Evolutionary conservation across 2,888 invertebrate genomes (phyloP).

Genomic region (Timandra comae): DNA sequence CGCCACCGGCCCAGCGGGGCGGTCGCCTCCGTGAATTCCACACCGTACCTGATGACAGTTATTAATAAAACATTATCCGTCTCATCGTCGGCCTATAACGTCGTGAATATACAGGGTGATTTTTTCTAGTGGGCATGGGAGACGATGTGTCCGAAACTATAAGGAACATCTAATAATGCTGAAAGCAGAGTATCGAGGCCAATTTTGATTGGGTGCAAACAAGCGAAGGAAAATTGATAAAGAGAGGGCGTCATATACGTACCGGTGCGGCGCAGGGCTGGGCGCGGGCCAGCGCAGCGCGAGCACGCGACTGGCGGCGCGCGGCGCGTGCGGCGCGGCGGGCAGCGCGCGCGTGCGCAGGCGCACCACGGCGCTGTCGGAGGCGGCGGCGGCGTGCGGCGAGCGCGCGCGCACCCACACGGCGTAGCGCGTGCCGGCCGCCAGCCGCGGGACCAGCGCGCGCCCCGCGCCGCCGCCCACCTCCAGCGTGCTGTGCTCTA

Average conservation of each 20-base stretch:
- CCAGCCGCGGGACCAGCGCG: conserved; percentile 75
- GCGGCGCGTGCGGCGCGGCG: conserved; percentile 74
- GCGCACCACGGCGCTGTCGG: conserved; percentile 77
- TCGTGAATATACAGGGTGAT: too few relatives aligned
- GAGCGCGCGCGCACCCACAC: conserved; percentile 88
- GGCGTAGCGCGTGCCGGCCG: conserved; percentile 81
- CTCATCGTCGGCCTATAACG: too few relatives aligned
- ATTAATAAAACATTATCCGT: too few relatives aligned
- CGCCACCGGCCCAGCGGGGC: conserved; percentile 48
- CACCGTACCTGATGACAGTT: conserved; percentile 48
- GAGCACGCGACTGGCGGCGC: conserved; percentile 54
- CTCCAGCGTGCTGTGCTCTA: conserved; percentile 64
- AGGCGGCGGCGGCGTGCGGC: conserved; percentile 77
- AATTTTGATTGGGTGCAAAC: too few relatives aligned
- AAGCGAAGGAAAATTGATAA: too few relatives aligned
- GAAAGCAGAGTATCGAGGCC: too few relatives aligned
- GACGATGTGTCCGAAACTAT: too few relatives aligned
- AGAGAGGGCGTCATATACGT: too few relatives aligned
- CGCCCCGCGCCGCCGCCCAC: conserved; percentile 51
- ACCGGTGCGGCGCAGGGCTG: conserved; percentile 44
- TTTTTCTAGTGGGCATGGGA: too few relatives aligned
- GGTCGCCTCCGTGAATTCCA: conserved; percentile 71
- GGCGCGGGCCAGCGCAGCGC: conserved; percentile 39
- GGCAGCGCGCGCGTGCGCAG: conserved; percentile 85
- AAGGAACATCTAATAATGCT: too few relatives aligned